Percentiles rank a stretch among this genome's conserved stretches.
phyloP scores from a whole-genome alignment of 2,797 vertebrate species.

The Cirrhinus molitorella region DNA sequence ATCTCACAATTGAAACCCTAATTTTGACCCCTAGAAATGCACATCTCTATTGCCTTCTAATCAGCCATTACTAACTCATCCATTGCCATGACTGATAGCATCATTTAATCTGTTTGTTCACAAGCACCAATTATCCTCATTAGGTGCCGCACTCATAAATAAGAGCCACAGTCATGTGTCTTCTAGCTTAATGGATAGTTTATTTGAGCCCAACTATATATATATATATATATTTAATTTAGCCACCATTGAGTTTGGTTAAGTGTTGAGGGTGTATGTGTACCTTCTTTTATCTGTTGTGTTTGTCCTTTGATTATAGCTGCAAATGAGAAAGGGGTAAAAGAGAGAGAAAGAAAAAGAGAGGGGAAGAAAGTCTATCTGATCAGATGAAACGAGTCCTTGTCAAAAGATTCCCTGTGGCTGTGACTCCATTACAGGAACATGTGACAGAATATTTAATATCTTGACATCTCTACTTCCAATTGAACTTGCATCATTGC shows the following conservation, averaged over 20 bases:
- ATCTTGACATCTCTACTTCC: constrained; percentile 45
- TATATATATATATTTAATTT: not conserved
- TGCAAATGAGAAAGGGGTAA: not conserved
- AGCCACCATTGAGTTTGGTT: constrained; percentile 1
- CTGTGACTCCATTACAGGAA: constrained; percentile 42
- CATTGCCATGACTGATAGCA: constrained; percentile 36
- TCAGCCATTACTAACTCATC: constrained; percentile 23
- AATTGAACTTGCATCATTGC: constrained; percentile 61
- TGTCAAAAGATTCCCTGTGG: constrained; percentile 47
- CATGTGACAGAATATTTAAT: constrained; percentile 67
- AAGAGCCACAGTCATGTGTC: constrained; percentile 5
- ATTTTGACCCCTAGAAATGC: not conserved
- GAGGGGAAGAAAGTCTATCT: constrained; percentile 7
- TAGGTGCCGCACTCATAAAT: constrained; percentile 38
- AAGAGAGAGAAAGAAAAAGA: not conserved
- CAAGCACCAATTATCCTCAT: constrained; percentile 34
- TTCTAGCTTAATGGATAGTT: not conserved
- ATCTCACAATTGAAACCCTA: not conserved
- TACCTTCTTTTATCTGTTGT: not conserved
- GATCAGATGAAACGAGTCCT: constrained; percentile 45
- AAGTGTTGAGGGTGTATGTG: not conserved
- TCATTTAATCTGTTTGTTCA: constrained; percentile 47
- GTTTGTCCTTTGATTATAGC: not conserved
- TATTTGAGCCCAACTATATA: not conserved
- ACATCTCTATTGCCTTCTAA: not conserved